phyloP scores from a whole-genome alignment of 2,113 vertebrate genomes.

The Mastomys natalensis region DNA sequence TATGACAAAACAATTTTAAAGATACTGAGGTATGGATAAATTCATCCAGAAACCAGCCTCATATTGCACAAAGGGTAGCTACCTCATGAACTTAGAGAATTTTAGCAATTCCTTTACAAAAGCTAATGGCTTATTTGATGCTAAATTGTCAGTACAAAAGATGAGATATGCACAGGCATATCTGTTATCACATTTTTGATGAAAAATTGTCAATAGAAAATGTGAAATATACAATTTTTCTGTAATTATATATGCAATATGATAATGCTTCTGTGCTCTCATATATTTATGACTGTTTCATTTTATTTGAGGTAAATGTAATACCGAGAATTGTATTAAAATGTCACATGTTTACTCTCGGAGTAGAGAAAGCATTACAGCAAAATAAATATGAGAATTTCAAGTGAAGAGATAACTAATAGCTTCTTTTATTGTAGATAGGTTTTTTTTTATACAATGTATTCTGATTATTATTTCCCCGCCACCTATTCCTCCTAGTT shows the following conservation, averaged over 20 bases:
- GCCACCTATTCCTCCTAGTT: neutral
- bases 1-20: neutral
- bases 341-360: neutral
- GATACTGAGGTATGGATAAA: neutral
- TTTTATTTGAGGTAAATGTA: neutral
- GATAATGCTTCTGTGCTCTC: neutral
- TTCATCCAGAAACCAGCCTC: neutral
- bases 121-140: neutral
- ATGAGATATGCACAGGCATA: neutral
- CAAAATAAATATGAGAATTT: constrained; percentile 4
- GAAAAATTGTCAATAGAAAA: neutral
- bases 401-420: neutral
- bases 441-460: neutral
- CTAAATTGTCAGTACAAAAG: neutral
- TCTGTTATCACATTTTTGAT: neutral
- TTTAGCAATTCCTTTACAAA: neutral
- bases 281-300: neutral
- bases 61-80: neutral
- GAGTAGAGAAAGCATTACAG: neutral
- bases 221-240: neutral
- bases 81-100: neutral
- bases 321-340: neutral
- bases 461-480: neutral
- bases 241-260: neutral
- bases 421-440: neutral